Percentiles rank a stretch among this genome's conserved stretches.
These are phyloP conservation scores for Neria commutata DNA, from an alignment of 2,888 invertebrate species.

Conservation along the genomic window DNA sequence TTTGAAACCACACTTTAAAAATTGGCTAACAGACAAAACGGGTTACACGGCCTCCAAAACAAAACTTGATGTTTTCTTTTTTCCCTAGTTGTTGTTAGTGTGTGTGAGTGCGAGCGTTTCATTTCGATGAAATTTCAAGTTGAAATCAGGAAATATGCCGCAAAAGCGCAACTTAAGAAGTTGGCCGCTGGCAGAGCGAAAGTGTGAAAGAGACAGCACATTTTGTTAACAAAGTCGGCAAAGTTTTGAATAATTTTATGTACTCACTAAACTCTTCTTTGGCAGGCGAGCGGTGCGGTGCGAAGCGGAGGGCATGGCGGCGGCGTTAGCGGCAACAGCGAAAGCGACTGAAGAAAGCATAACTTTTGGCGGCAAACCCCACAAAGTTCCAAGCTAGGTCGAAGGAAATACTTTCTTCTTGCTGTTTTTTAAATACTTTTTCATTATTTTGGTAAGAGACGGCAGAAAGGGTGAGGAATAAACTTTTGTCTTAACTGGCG, in stretches of 20 bases:
- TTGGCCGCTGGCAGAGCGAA: background rate
- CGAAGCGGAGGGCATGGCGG: background rate
- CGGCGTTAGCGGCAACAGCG: constrained; percentile 6
- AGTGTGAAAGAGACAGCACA: constrained; percentile 2
- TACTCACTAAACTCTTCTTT: too few species aligned
- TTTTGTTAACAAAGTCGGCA: constrained; percentile 38
- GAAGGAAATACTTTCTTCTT: background rate
- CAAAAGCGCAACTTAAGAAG: constrained; percentile 17
- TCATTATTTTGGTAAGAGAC: background rate
- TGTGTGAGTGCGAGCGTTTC: constrained; percentile 3
- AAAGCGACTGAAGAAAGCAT: background rate
- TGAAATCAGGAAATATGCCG: constrained; percentile 23
- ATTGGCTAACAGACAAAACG: constrained; percentile 13
- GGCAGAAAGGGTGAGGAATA: too few species aligned
- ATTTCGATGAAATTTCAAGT: constrained; percentile 21
- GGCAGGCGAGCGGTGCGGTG: constrained; percentile 9
- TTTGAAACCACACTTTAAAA: constrained; percentile 19
- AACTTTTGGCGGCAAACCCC: background rate
- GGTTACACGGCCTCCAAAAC: constrained; percentile 11
- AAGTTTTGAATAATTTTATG: constrained; percentile 43
- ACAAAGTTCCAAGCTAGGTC: background rate
- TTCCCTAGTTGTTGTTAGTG: background rate
- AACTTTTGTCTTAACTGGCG: background rate
- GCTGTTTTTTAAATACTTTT: background rate
- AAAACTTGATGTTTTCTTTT: constrained; percentile 8